Evolutionary conservation across 2,888 invertebrate species (phyloP).

Genomic region (Leucoma salicis): DNA sequence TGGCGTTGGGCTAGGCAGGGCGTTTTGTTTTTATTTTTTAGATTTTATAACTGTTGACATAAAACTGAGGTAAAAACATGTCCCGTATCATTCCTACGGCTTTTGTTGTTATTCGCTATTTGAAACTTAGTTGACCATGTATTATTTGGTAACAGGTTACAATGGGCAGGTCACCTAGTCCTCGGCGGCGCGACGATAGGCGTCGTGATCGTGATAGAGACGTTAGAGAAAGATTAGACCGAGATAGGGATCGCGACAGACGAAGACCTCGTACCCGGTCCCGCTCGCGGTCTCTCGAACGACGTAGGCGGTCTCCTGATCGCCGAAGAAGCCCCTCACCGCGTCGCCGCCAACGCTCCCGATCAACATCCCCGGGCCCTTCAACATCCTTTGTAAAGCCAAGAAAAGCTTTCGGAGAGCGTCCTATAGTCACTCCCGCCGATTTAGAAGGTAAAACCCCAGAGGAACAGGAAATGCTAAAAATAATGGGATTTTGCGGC

Average conservation of each 20-base stretch:
- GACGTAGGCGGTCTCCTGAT: slow-evolving; percentile 72
- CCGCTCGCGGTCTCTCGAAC: slow-evolving; percentile 68
- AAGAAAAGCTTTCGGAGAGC: slow-evolving; percentile 75
- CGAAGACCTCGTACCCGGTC: slow-evolving; percentile 66
- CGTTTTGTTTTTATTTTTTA: slow-evolving; percentile 64
- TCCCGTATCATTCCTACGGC: background rate
- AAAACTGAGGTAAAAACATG: slow-evolving; percentile 58
- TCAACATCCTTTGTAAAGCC: slow-evolving; percentile 66
- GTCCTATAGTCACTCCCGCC: slow-evolving; percentile 88
- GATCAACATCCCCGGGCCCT: slow-evolving; percentile 62
- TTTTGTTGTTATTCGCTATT: background rate
- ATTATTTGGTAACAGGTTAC: slow-evolving; percentile 35
- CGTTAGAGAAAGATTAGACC: slow-evolving; percentile 25
- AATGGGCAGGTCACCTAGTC: slow-evolving; percentile 79
- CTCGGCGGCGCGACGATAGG: slow-evolving; percentile 70
- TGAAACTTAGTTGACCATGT: slow-evolving; percentile 6
- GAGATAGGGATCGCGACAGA: slow-evolving; percentile 68
- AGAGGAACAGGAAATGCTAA: slow-evolving; percentile 97
- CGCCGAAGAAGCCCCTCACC: slow-evolving; percentile 49
- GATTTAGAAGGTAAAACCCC: slow-evolving; percentile 95
- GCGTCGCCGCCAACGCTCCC: slow-evolving; percentile 53
- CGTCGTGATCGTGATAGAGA: slow-evolving; percentile 41
- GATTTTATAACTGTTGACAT: slow-evolving; percentile 64
- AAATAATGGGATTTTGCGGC: slow-evolving; percentile 97
- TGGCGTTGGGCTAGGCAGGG: slow-evolving; percentile 71